These are phyloP conservation scores for Drosophila monieri DNA, from an alignment of 2,888 invertebrate genomes.

Conservation along the genomic window DNA sequence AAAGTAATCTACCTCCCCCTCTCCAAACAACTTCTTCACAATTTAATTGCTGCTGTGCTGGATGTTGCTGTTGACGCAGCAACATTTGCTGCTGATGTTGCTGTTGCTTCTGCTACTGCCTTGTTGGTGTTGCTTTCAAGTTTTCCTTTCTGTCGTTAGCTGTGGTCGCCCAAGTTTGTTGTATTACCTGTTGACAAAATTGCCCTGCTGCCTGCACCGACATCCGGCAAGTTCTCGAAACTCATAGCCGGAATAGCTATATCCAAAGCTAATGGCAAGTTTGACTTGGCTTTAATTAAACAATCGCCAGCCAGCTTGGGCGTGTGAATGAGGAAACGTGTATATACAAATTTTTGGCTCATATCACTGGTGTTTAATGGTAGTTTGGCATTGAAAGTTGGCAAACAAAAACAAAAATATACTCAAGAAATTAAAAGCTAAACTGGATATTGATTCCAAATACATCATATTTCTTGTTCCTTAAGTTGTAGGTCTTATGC, in stretches of 20 bases:
- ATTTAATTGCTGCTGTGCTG: constrained; percentile 56
- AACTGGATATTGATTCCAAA: neutral
- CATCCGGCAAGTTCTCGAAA: constrained; percentile 64
- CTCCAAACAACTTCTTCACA: constrained; percentile 40
- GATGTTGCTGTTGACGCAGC: constrained; percentile 24
- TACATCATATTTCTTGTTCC: neutral
- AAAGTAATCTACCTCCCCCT: constrained; percentile 23
- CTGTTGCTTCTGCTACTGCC: constrained; percentile 7
- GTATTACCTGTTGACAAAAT: constrained; percentile 70
- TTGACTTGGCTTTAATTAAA: constrained; percentile 60
- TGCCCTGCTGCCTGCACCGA: constrained; percentile 48
- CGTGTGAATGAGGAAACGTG: constrained; percentile 45
- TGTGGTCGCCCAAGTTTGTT: constrained; percentile 67
- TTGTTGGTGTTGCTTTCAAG: constrained; percentile 15
- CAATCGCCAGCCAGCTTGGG: constrained; percentile 29
- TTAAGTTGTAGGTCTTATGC: too few relatives aligned
- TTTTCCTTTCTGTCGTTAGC: constrained; percentile 37
- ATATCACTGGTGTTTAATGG: constrained; percentile 12
- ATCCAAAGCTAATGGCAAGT: constrained; percentile 58
- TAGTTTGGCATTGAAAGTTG: constrained; percentile 18
- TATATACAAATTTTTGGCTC: constrained; percentile 25
- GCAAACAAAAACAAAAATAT: neutral
- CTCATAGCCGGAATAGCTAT: constrained; percentile 27
- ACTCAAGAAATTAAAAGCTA: too few relatives aligned
- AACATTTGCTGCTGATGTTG: constrained; percentile 19